Percentiles rank a stretch among this genome's conserved stretches.
Evolutionary conservation across 1,140 invertebrate species (phyloP).

Genomic region (Drosophila watanabei): DNA sequence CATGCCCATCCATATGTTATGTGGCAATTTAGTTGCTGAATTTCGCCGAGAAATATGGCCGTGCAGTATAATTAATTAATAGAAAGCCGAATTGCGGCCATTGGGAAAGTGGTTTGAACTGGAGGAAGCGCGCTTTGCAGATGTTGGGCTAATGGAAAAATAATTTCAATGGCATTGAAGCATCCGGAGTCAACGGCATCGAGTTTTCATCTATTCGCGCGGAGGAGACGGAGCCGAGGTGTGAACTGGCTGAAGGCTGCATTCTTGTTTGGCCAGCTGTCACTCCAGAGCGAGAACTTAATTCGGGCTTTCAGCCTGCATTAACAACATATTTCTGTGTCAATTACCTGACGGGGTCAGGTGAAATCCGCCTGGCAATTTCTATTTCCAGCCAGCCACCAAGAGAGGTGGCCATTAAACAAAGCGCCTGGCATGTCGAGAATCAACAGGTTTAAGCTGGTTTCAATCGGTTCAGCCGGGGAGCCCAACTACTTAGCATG

Average conservation of each 20-base stretch:
- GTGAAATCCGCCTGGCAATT: slow-evolving; percentile 35
- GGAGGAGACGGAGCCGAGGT: neutral
- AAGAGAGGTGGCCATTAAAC: slow-evolving; percentile 25
- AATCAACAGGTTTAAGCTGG: slow-evolving; percentile 71
- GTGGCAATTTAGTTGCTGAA: slow-evolving; percentile 51
- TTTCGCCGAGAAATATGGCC: slow-evolving; percentile 32
- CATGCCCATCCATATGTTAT: slow-evolving; percentile 9
- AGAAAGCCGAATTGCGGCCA: slow-evolving; percentile 49
- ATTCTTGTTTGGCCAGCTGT: slow-evolving; percentile 29
- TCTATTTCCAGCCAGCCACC: slow-evolving; percentile 3
- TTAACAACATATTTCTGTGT: slow-evolving; percentile 12
- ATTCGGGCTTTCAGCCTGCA: slow-evolving; percentile 7
- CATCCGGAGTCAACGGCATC: slow-evolving; percentile 32
- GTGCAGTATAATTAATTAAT: slow-evolving; percentile 67
- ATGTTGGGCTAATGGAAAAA: slow-evolving; percentile 40
- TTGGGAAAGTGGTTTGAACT: slow-evolving; percentile 22
- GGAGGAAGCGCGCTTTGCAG: slow-evolving; percentile 16
- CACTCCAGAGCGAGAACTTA: slow-evolving; percentile 13
- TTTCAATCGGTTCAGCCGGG: slow-evolving; percentile 51
- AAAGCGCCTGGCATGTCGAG: slow-evolving; percentile 25
- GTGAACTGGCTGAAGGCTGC: slow-evolving; percentile 16
- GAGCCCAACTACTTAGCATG: slow-evolving; percentile 53
- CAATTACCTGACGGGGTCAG: slow-evolving; percentile 28
- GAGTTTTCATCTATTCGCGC: slow-evolving; percentile 10
- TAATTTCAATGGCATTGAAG: slow-evolving; percentile 41